Conservation (phyloP, 2,797 vertebrate genomes). For the Pristis pectinata region DNA sequence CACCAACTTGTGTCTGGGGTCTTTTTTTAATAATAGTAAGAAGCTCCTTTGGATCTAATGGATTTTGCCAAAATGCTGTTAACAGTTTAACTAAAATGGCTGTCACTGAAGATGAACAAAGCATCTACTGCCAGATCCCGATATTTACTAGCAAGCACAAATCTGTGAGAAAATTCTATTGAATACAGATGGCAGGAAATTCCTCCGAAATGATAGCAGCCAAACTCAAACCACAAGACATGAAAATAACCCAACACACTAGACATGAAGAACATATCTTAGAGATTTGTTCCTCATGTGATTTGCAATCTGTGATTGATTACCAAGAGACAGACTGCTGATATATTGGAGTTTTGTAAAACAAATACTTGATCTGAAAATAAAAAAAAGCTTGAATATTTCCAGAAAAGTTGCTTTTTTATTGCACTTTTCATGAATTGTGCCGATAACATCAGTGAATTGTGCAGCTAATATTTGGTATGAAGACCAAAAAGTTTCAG, state of each 20-base stretch:
- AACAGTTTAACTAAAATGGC: conserved; percentile 61
- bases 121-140: conserved; percentile 69
- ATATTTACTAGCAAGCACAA: conserved; percentile 89
- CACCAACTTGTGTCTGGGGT: background rate
- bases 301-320: conserved; percentile 71
- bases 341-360: conserved; percentile 82
- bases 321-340: conserved; percentile 67
- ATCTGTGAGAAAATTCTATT: conserved; percentile 91
- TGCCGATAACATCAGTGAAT: background rate
- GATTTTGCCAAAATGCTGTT: conserved; percentile 50
- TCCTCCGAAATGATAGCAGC: conserved; percentile 92
- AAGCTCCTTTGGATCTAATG: conserved; percentile 9
- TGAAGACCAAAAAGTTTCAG: background rate
- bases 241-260: conserved; percentile 72
- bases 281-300: conserved; percentile 66
- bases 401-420: background rate
- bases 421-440: background rate
- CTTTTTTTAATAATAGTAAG: background rate
- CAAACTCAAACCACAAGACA: conserved; percentile 88
- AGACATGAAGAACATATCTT: conserved; percentile 66
- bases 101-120: conserved; percentile 62
- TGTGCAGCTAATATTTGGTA: background rate
- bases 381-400: conserved; percentile 40
- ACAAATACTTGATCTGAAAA: conserved; percentile 81
- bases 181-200: conserved; percentile 97